These are phyloP conservation scores for Rhincodon typus DNA, from an alignment of 2,797 vertebrate genomes.

Conservation along the genomic window DNA sequence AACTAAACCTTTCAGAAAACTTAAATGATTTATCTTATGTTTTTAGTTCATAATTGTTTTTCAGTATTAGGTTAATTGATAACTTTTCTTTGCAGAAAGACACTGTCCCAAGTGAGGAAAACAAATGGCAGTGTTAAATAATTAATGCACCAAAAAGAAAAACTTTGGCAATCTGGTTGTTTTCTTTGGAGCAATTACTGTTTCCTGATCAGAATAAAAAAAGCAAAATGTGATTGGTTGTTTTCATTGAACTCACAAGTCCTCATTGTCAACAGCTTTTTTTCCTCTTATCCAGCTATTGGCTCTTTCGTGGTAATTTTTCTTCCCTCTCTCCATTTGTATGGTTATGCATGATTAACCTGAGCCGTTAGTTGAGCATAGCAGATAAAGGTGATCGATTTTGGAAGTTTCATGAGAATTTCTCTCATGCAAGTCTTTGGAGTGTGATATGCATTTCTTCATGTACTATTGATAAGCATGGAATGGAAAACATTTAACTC, in stretches of 20 bases:
- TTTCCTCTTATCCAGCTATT: too few relatives aligned
- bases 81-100: neutral
- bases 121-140: neutral
- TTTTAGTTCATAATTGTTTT: neutral
- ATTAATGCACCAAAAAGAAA: neutral
- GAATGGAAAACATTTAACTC: too few relatives aligned
- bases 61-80: neutral
- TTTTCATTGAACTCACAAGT: neutral
- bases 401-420: neutral
- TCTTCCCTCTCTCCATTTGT: neutral
- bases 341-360: neutral
- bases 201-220: neutral
- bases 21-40: neutral
- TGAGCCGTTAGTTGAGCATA: neutral
- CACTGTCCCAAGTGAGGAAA: neutral
- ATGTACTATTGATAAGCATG: neutral
- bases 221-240: neutral
- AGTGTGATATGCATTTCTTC: neutral
- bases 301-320: neutral
- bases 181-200: neutral
- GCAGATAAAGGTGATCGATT: neutral
- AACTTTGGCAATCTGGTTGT: neutral
- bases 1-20: neutral
- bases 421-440: neutral
- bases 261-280: neutral